Conservation (phyloP, 2,113 vertebrate genomes). For the Cyanoramphus novaezelandiae region DNA sequence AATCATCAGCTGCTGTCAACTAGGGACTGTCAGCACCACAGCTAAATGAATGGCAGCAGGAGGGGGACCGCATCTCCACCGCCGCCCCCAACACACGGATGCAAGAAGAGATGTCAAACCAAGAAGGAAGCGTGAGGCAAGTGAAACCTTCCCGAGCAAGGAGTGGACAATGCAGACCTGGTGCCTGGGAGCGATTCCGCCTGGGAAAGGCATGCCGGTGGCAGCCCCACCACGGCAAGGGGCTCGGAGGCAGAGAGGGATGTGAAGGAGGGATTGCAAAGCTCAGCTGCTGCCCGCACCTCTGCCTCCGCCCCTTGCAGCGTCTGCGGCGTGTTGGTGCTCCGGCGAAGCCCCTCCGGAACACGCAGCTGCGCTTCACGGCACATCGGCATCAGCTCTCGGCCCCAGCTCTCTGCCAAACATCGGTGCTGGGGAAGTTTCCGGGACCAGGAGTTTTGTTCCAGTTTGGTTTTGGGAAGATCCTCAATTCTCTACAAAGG, state of each 20-base stretch:
- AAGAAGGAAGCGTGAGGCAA: accelerated
- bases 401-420: neutral
- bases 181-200: neutral
- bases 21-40: neutral
- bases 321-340: accelerated
- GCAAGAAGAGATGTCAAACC: neutral
- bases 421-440: accelerated
- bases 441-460: neutral
- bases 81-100: neutral
- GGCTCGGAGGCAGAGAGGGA: neutral
- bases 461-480: neutral
- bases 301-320: neutral
- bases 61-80: neutral
- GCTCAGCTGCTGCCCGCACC: neutral
- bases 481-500: neutral
- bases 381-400: neutral
- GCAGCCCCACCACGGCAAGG: accelerated
- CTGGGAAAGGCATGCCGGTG: neutral
- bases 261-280: neutral
- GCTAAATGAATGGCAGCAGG: slow-evolving; percentile 29
- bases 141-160: accelerated
- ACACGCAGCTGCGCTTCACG: neutral
- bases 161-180: accelerated
- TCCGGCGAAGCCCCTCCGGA: neutral
- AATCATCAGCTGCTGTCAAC: slow-evolving; percentile 31